A percentile compares a stretch with the other conserved stretches of the same genome.
Evolutionary conservation across 2,888 invertebrate genomes (phyloP).

Genomic region (Ornithoptera priamus): DNA sequence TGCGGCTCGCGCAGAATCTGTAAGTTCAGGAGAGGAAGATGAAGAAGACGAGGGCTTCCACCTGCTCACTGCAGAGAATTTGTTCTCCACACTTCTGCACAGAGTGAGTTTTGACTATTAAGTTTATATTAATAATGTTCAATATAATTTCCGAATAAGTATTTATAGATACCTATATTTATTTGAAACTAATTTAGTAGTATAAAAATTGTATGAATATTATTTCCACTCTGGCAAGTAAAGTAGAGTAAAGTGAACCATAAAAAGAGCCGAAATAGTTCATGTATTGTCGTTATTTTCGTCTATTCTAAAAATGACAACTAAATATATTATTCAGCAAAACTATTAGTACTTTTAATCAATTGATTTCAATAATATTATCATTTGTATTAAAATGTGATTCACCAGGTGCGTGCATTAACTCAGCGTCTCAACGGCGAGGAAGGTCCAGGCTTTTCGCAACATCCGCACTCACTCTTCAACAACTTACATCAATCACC

Average conservation of each 20-base stretch:
- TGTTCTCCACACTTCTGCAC: constrained; percentile 92
- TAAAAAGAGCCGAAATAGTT: no score
- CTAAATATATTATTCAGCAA: no score
- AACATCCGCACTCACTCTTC: constrained; percentile 72
- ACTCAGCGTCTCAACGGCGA: constrained; percentile 92
- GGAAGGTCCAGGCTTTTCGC: constrained; percentile 82
- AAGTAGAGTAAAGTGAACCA: no score
- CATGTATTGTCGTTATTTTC: no score
- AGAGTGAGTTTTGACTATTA: constrained; percentile 77
- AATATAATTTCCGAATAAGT: no score
- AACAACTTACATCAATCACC: constrained; percentile 72
- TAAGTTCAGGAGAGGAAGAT: constrained; percentile 93
- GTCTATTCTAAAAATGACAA: no score
- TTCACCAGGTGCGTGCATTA: constrained; percentile 86
- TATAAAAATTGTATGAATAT: no score
- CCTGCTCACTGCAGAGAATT: constrained; percentile 92
- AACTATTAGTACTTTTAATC: no score
- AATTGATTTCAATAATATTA: background rate
- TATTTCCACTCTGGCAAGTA: no score
- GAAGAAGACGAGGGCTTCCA: constrained; percentile 95
- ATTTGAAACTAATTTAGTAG: no score
- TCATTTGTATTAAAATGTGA: background rate
- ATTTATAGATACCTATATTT: no score
- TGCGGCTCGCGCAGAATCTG: constrained; percentile 88
- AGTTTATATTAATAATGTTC: no score